Conservation (phyloP, 2,888 invertebrate species). For the Alloscopus bannaensis region DNA sequence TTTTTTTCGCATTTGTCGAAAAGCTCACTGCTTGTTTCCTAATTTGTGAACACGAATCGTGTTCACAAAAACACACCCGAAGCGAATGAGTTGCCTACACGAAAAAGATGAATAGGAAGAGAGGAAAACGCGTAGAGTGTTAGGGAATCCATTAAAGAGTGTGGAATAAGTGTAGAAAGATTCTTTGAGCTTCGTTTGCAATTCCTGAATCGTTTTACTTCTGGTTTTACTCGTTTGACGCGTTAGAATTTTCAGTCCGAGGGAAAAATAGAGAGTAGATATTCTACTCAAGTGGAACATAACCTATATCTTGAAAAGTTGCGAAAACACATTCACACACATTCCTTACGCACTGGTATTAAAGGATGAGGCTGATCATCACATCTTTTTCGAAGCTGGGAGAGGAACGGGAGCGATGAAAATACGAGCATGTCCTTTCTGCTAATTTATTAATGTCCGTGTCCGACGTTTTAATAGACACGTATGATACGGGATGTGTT, state of each 20-base stretch:
- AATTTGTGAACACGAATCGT: conserved; percentile 14
- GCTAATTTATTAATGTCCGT: conserved; percentile 30
- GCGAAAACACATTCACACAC: conserved; percentile 20
- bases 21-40: no score
- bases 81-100: no score
- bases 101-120: no score
- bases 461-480: conserved; percentile 10
- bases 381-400: no score
- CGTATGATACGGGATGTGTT: conserved; percentile 18
- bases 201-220: no score
- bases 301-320: conserved; percentile 5
- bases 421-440: conserved; percentile 24
- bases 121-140: no score
- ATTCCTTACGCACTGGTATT: conserved; percentile 16
- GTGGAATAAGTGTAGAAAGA: no score
- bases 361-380: conserved; percentile 8
- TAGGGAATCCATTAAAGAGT: no score
- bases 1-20: no score
- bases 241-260: conserved; percentile 20
- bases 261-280: conserved; percentile 1
- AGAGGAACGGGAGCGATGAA: conserved; percentile 5
- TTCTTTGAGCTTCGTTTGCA: no score
- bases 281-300: conserved; percentile 28
- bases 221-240: conserved; percentile 42
- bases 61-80: no score